Conservation (phyloP, 2,113 vertebrate species). For the Austrofundulus limnaeus region DNA sequence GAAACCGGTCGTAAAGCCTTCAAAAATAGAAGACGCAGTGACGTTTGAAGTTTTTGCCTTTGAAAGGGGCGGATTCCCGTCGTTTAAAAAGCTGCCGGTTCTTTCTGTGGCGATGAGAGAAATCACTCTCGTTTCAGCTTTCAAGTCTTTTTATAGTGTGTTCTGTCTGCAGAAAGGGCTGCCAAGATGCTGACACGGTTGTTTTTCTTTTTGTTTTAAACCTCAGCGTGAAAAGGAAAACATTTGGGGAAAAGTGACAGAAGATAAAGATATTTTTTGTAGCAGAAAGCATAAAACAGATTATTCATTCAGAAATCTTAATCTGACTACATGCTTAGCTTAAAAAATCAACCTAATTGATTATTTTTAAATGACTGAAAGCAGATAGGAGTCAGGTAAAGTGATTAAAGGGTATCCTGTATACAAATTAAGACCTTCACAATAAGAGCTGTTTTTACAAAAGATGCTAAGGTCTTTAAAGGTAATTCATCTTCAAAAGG, state of each 20-base stretch:
- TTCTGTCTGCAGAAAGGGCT: slow-evolving; percentile 23
- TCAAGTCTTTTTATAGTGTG: slow-evolving; percentile 17
- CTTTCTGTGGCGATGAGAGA: slow-evolving; percentile 11
- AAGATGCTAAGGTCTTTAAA: no score
- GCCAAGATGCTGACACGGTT: slow-evolving; percentile 16
- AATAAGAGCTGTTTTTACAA: no score
- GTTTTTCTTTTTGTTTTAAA: background rate
- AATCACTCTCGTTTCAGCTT: slow-evolving; percentile 13
- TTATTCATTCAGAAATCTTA: background rate
- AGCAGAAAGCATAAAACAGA: background rate
- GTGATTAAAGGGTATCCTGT: no score
- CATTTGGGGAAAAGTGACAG: slow-evolving; percentile 9
- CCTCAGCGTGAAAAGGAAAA: background rate
- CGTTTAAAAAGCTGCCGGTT: slow-evolving; percentile 28
- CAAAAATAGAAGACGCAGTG: background rate
- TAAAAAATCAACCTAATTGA: no score
- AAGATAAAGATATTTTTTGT: slow-evolving; percentile 5
- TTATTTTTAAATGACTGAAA: no score
- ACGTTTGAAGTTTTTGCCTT: slow-evolving; percentile 28
- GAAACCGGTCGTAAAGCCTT: background rate
- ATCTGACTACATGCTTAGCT: background rate
- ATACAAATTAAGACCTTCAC: no score
- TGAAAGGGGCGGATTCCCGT: slow-evolving; percentile 19
- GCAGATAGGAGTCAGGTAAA: no score
- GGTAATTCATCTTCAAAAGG: no score